Conservation (phyloP, 2,113 vertebrate genomes). For the Sturnira hondurensis region DNA sequence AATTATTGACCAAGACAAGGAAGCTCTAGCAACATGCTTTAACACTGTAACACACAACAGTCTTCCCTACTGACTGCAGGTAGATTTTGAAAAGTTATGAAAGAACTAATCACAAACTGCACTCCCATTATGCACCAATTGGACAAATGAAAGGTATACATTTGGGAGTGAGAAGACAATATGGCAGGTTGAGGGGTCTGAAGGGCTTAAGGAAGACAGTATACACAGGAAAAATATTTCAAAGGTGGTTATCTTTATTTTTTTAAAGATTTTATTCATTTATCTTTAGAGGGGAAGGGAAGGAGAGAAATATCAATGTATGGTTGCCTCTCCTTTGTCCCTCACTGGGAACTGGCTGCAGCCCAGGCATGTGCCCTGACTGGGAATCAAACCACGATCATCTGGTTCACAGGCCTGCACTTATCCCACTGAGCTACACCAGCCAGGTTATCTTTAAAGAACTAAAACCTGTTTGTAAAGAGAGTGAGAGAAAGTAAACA, state of each 20-base stretch:
- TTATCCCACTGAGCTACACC: no score
- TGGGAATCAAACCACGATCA: no score
- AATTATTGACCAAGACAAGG: background rate
- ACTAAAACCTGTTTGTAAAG: background rate
- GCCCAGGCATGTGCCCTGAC: no score
- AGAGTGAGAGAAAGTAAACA: background rate
- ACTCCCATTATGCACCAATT: no score
- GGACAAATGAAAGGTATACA: background rate
- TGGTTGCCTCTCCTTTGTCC: no score
- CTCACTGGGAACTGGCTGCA: no score
- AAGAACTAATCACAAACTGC: background rate
- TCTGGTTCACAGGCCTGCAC: no score
- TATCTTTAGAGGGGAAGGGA: no score
- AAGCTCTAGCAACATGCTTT: background rate
- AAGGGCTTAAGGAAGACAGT: background rate
- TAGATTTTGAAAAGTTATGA: background rate
- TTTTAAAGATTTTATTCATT: no score
- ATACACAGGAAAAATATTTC: background rate
- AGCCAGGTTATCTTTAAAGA: no score
- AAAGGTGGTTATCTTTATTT: background rate
- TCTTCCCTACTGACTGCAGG: background rate
- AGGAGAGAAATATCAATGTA: no score
- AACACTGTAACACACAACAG: background rate
- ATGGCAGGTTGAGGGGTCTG: rapidly evolving
- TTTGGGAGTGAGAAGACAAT: background rate